Base-by-base conservation (phyloP, 2,113 vertebrate species). In the cattle (Bos taurus) region DNA sequence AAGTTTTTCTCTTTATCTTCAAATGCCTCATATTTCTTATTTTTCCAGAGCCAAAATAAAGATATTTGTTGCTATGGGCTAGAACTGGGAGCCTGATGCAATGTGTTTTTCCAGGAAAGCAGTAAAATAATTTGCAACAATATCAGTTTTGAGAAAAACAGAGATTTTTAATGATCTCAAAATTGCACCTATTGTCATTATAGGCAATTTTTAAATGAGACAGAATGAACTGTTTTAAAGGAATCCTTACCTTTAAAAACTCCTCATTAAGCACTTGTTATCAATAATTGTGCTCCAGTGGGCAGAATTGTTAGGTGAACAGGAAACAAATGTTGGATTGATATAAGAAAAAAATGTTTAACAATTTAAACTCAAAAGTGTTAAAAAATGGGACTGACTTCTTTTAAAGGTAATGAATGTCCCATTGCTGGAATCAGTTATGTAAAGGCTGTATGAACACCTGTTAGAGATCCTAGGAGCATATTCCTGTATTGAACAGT, bases 1-100 rank as follows among this genome's bases (percentile, higher is more conserved):
- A 85, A 85, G 59, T 85, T 84, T 96, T 92, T 13, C 74, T 23
- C 50, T 95, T 92, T 95, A 82, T 91, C 81, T 91, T 97, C 77
- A 86, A 96, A 52, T 60, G 14, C 13, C 23, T 90, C n/a, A 43
- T 57, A 59, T 71, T 48, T 12, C 54, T 50, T 86, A 15, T 92
- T 95, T 90, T 60, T 78, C 33, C 7, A 84, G 84, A 77, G 82
- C 26, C 25, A 82, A 52, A 94, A 89, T 83, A 87, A 95, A 91
- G 43, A 43, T 59, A 71, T 71, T 95, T 95, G 16, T 48, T 91
- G 11, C 33, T 81, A 25, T 11, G 23, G 6, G 23, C 71, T 97
- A 64, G 89, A 88, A 94, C n/a, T 56, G 81, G 81, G 97, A 94
- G 9, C 33, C 30, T 50, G 13, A 52, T 50, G 30, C 2, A 88